Percentiles rank a stretch among this genome's conserved stretches.
Evolutionary conservation across 2,113 vertebrate species (phyloP).

Genomic region (Ranitomeya variabilis): DNA sequence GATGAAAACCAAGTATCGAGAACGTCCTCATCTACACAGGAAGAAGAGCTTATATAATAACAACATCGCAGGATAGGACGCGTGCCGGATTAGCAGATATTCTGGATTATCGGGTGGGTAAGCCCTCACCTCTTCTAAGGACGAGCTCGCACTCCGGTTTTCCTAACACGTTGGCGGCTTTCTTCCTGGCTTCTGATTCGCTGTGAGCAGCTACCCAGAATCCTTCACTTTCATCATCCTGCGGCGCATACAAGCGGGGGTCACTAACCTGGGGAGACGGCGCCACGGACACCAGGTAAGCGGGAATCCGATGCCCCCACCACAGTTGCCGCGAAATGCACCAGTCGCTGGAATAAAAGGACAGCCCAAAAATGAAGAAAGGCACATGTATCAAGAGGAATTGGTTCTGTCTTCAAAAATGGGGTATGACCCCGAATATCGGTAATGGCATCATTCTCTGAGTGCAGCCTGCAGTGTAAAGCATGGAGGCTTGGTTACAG

Average conservation of each 20-base stretch:
- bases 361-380: background rate
- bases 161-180: slow-evolving; percentile 74
- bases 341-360: slow-evolving; percentile 74
- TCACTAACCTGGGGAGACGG: slow-evolving; percentile 63
- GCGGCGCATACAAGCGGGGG: background rate
- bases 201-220: slow-evolving; percentile 80
- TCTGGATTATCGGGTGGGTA: background rate
- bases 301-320: slow-evolving; percentile 84
- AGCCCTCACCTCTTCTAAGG: slow-evolving; percentile 76
- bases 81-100: background rate
- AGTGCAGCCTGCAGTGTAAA: background rate
- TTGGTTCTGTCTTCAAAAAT: no score
- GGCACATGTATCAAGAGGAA: no score
- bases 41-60: background rate
- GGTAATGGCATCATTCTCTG: no score
- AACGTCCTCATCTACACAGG: slow-evolving; percentile 79
- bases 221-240: slow-evolving; percentile 57
- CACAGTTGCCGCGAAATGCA: slow-evolving; percentile 82
- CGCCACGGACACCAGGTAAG: slow-evolving; percentile 69
- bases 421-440: no score
- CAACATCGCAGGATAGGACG: background rate
- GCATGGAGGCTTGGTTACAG: background rate
- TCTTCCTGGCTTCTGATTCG: slow-evolving; percentile 76
- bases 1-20: slow-evolving; percentile 92
- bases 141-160: slow-evolving; percentile 66